Conservation (phyloP, 2,113 vertebrate genomes). For the Otolemur garnettii region DNA sequence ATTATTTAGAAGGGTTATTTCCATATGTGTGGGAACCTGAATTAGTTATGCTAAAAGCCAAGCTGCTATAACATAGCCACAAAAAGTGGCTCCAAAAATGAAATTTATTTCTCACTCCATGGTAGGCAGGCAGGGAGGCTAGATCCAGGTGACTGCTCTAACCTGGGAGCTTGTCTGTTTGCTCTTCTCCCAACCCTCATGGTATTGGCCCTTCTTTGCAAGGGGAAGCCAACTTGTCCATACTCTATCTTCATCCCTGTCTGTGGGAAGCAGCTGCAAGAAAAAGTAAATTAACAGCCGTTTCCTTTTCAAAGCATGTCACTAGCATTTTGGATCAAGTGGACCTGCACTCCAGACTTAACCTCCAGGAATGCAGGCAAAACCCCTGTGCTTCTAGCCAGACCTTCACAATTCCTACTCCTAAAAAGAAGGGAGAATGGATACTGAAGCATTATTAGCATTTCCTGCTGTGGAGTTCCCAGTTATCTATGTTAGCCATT, state of each 20-base stretch:
- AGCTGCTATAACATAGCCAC: background rate
- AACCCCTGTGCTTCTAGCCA: background rate
- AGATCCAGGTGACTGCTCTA: no score
- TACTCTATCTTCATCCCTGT: background rate
- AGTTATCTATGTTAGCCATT: conserved; percentile 23
- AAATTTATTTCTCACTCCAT: background rate
- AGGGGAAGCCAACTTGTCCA: background rate
- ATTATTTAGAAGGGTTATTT: conserved; percentile 37
- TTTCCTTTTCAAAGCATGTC: background rate
- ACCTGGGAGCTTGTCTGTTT: background rate
- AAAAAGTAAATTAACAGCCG: background rate
- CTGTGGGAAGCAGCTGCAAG: background rate
- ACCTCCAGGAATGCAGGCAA: background rate
- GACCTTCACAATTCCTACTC: background rate
- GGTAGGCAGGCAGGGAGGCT: background rate
- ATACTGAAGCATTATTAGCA: background rate
- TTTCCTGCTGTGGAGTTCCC: background rate
- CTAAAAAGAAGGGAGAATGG: background rate
- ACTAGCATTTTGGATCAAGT: background rate
- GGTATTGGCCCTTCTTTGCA: background rate
- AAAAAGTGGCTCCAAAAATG: background rate
- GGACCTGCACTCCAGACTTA: background rate
- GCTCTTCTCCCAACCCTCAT: background rate
- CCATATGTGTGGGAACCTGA: background rate
- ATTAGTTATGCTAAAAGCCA: background rate